Evolutionary conservation across 2,113 vertebrate genomes (phyloP).

Genomic region (Phalacrocorax carbo): DNA sequence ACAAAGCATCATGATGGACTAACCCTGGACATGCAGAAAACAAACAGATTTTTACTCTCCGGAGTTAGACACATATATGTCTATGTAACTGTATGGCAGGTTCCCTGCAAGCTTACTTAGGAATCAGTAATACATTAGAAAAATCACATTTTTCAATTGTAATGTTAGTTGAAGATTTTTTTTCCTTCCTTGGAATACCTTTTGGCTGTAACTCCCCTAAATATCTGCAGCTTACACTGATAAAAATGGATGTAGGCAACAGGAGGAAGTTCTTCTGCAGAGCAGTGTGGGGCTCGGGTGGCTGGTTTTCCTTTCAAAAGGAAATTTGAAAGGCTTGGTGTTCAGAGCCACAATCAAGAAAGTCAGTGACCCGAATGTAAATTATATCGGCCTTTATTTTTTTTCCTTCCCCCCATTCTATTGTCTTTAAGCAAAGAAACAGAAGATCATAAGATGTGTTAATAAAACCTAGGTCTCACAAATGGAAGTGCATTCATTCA

Average conservation of each 20-base stretch:
- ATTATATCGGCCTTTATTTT: background rate
- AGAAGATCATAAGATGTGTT: background rate
- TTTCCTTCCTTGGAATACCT: background rate
- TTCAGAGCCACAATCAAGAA: background rate
- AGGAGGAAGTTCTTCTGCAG: background rate
- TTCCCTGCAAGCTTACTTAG: background rate
- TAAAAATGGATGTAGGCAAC: background rate
- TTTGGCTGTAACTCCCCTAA: background rate
- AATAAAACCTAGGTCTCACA: background rate
- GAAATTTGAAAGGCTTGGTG: background rate
- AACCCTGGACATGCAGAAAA: background rate
- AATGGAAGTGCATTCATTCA: background rate
- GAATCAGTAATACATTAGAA: background rate
- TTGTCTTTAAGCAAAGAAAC: slow-evolving; percentile 6
- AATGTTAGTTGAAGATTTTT: background rate
- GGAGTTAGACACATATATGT: background rate
- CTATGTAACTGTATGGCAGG: background rate
- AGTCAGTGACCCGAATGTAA: background rate
- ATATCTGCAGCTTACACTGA: background rate
- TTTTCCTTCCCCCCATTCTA: background rate
- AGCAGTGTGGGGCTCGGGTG: background rate
- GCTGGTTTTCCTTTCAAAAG: background rate
- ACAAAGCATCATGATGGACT: background rate
- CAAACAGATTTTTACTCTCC: background rate
- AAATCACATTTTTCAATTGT: background rate